Conservation (phyloP, 2,113 vertebrate species). For the Plotosus lineatus region DNA sequence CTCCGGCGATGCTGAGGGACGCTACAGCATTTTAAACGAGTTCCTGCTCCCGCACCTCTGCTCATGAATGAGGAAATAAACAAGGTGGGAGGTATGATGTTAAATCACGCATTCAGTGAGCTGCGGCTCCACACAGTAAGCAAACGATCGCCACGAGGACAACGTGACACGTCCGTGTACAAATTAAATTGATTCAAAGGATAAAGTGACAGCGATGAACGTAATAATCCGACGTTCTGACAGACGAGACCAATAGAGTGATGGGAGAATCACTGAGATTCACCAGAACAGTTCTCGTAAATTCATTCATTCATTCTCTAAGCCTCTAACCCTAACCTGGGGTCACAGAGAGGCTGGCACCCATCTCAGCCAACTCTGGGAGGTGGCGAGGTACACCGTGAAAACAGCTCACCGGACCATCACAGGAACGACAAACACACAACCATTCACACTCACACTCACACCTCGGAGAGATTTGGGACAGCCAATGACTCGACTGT, state of each 20-base stretch:
- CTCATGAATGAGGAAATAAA: neutral
- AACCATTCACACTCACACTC: too few species aligned
- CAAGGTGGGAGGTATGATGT: neutral
- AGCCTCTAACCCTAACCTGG: too few species aligned
- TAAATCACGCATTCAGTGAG: neutral
- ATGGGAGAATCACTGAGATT: neutral
- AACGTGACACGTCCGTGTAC: neutral
- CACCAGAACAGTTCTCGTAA: neutral
- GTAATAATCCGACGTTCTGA: neutral
- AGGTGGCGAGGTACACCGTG: too few species aligned
- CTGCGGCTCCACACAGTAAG: neutral
- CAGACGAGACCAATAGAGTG: neutral
- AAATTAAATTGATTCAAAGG: neutral
- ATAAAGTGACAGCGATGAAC: neutral
- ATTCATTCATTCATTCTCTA: too few species aligned
- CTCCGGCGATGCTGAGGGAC: neutral
- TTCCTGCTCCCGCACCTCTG: neutral
- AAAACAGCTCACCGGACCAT: too few species aligned
- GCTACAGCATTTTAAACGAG: too few species aligned
- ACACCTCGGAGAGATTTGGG: too few species aligned
- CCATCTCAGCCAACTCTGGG: too few species aligned
- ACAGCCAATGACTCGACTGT: too few species aligned
- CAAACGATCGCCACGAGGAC: neutral
- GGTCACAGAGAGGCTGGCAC: too few species aligned
- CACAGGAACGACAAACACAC: too few species aligned